phyloP scores from a whole-genome alignment of 2,113 vertebrate genomes.

The Thalassoma bifasciatum region DNA sequence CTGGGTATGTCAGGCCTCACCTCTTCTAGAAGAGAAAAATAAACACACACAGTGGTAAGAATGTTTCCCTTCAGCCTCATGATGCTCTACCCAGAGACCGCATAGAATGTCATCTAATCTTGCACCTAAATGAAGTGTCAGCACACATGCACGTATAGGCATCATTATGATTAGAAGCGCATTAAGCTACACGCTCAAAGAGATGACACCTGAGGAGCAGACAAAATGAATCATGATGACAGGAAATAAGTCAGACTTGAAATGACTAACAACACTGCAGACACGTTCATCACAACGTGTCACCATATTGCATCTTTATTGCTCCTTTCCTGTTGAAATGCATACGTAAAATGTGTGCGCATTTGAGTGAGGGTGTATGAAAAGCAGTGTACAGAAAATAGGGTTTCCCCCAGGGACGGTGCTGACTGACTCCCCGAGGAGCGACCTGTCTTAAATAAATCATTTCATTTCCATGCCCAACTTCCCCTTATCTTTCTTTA shows the following conservation, averaged over 20 bases:
- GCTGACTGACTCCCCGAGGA: conserved; percentile 70
- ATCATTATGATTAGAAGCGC: conserved; percentile 39
- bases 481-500: conserved; percentile 75
- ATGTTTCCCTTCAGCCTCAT: conserved; percentile 1
- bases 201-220: conserved; percentile 25
- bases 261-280: conserved; percentile 57
- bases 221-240: conserved; percentile 43
- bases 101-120: conserved; percentile 6
- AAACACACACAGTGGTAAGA: conserved; percentile 8
- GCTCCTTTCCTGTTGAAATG: conserved; percentile 38
- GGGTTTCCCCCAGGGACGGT: conserved; percentile 71
- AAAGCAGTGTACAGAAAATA: conserved; percentile 57
- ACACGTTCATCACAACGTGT: conserved; percentile 57
- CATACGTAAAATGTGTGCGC: conserved; percentile 47
- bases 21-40: conserved; percentile 15
- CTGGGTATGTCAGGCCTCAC: neutral
- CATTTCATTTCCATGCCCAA: conserved; percentile 78
- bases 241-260: conserved; percentile 53
- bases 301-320: conserved; percentile 52
- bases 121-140: conserved; percentile 8
- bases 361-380: conserved; percentile 25
- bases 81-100: neutral
- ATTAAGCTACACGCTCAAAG: conserved; percentile 38
- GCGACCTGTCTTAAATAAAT: conserved; percentile 81
- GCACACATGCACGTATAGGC: neutral